Conservation (phyloP, 2,888 invertebrate species). For the Drosophila birchii region DNA sequence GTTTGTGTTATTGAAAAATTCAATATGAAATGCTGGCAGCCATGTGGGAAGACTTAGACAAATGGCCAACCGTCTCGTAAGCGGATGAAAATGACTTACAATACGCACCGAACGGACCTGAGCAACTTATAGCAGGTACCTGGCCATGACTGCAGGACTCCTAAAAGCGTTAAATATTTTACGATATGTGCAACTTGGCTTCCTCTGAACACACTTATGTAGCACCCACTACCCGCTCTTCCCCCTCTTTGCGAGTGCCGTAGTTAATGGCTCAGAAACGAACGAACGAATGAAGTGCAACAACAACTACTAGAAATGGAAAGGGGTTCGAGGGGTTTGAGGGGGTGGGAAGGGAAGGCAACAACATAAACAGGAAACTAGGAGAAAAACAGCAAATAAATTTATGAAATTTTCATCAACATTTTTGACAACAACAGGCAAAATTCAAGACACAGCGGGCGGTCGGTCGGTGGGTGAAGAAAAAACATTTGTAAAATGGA, state of each 20-base stretch:
- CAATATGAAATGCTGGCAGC: slow-evolving; percentile 70
- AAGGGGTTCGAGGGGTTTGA: not conserved
- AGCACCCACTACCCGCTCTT: no score
- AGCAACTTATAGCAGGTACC: slow-evolving; percentile 19
- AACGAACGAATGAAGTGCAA: slow-evolving; percentile 69
- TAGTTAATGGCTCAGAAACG: slow-evolving; percentile 76
- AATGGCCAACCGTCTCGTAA: slow-evolving; percentile 58
- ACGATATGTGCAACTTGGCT: slow-evolving; percentile 60
- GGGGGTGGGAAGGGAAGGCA: not conserved
- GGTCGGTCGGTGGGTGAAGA: slow-evolving; percentile 24
- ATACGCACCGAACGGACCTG: slow-evolving; percentile 23
- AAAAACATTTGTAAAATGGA: slow-evolving; percentile 58
- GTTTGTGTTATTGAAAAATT: slow-evolving; percentile 54
- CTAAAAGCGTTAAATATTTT: slow-evolving; percentile 80
- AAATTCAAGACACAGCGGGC: slow-evolving; percentile 24
- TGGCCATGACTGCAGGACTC: slow-evolving; percentile 58
- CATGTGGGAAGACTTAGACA: slow-evolving; percentile 61
- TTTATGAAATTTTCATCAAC: slow-evolving; percentile 79
- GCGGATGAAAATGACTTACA: slow-evolving; percentile 47
- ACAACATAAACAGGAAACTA: slow-evolving; percentile 24
- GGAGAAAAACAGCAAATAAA: slow-evolving; percentile 45
- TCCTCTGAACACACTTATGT: slow-evolving; percentile 1
- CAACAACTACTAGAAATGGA: slow-evolving; percentile 59
- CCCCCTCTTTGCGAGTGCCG: slow-evolving; percentile 16
- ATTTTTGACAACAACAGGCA: slow-evolving; percentile 57